Conservation (phyloP, 1,140 invertebrate species). For the Dermatophagoides farinae region DNA sequence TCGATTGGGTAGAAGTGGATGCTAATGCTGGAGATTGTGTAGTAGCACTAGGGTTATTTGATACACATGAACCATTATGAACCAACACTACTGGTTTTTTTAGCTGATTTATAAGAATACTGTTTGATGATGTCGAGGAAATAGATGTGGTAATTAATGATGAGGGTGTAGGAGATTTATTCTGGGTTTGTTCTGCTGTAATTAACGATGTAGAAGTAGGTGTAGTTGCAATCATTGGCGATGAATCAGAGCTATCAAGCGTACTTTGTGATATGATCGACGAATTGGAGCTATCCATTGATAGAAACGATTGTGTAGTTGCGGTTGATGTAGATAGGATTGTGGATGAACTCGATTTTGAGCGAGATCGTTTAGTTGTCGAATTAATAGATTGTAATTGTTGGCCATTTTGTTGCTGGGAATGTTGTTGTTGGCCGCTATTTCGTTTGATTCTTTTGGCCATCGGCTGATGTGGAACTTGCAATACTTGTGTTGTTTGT, state of each 20-base stretch:
- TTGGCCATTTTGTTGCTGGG: too few species aligned
- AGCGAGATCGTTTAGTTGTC: too few species aligned
- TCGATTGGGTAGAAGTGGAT: not conserved
- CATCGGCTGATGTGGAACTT: not conserved
- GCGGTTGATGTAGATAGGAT: not conserved
- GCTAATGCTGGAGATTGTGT: not conserved
- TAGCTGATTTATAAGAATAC: conserved; percentile 3
- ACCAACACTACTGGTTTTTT: not conserved
- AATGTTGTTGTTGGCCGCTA: not conserved
- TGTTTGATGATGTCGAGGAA: not conserved
- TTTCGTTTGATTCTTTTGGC: not conserved
- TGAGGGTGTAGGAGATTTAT: not conserved
- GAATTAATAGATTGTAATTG: too few species aligned
- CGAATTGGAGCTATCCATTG: not conserved
- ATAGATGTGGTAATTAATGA: not conserved
- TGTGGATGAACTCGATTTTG: not conserved
- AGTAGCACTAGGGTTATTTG: not conserved
- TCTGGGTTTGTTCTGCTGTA: not conserved
- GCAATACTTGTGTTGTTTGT: not conserved
- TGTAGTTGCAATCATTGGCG: too few species aligned
- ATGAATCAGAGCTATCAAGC: too few species aligned
- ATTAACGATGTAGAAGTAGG: too few species aligned
- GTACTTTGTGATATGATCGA: not conserved
- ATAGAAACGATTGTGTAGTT: not conserved
- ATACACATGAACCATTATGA: not conserved